phyloP scores from a whole-genome alignment of 2,797 vertebrate species.

The Salarias fasciatus region DNA sequence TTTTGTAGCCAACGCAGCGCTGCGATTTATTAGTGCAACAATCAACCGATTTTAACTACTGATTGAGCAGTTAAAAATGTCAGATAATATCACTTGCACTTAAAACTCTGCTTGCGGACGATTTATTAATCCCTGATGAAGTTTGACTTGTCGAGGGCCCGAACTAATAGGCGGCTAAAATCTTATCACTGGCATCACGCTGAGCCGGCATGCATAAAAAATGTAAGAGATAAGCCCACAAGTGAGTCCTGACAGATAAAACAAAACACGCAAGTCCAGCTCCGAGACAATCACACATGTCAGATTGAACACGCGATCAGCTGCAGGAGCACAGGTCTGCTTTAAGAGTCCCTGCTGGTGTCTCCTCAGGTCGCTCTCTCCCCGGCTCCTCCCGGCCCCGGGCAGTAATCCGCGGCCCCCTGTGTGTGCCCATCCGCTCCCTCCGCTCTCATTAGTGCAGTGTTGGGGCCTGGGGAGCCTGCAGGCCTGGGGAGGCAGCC shows the following conservation, averaged over 20 bases:
- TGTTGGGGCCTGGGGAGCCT: constrained; percentile 76
- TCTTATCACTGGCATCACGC: constrained; percentile 13
- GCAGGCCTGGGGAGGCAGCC: constrained; percentile 78
- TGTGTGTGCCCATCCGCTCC: constrained; percentile 76
- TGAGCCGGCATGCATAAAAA: constrained; percentile 14
- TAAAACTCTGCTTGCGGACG: constrained; percentile 1
- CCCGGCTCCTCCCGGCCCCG: constrained; percentile 72
- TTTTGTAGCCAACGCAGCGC: constrained; percentile 19
- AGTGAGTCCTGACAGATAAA: constrained; percentile 20
- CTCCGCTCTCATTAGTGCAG: constrained; percentile 83
- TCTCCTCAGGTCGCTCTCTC: constrained; percentile 64
- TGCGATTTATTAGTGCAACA: too few species aligned
- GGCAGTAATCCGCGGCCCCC: constrained; percentile 80
- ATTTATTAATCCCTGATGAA: constrained; percentile 31
- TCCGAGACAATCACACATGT: constrained; percentile 49
- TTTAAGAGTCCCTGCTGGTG: constrained; percentile 63
- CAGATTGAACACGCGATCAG: constrained; percentile 42
- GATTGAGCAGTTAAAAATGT: neutral
- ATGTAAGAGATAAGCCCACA: constrained; percentile 15
- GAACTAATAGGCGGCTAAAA: constrained; percentile 1
- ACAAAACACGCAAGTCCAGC: constrained; percentile 23
- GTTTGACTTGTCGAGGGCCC: constrained; percentile 12
- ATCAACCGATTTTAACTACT: too few species aligned
- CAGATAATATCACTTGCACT: neutral
- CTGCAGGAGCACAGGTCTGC: constrained; percentile 48